Percentiles rank a stretch among this genome's conserved stretches.
Evolutionary conservation across 2,113 vertebrate species (phyloP).

Genomic region (Cephalopholis sonnerati): DNA sequence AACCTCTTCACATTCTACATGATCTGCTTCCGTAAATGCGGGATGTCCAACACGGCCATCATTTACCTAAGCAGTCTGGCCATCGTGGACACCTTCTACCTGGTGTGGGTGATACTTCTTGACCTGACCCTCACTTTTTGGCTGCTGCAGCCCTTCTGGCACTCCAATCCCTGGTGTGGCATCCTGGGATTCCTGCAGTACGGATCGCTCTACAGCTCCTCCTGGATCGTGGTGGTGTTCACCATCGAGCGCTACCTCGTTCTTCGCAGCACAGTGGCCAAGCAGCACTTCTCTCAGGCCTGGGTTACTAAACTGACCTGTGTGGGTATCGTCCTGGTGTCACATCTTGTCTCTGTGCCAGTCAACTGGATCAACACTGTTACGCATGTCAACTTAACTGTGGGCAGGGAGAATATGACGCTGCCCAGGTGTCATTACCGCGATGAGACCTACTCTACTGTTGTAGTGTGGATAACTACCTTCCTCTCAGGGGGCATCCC

Average conservation of each 20-base stretch:
- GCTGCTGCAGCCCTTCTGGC: constrained; percentile 83
- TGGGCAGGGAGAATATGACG: constrained; percentile 61
- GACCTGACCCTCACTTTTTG: constrained; percentile 85
- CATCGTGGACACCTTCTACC: constrained; percentile 81
- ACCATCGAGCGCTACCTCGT: constrained; percentile 86
- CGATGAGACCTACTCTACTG: constrained; percentile 72
- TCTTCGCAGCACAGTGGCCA: constrained; percentile 72
- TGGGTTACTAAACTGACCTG: constrained; percentile 75
- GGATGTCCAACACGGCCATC: constrained; percentile 82
- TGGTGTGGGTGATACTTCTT: constrained; percentile 85
- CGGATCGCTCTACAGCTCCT: constrained; percentile 83
- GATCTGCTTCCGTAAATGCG: constrained; percentile 83
- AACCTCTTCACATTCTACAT: constrained; percentile 87
- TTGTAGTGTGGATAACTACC: constrained; percentile 83
- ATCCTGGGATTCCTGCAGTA: constrained; percentile 83
- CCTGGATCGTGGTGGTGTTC: constrained; percentile 86
- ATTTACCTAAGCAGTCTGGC: constrained; percentile 84
- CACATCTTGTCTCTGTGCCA: constrained; percentile 81
- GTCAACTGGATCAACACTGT: constrained; percentile 83
- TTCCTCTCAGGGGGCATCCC: constrained; percentile 84
- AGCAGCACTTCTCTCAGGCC: constrained; percentile 72
- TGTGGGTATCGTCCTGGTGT: constrained; percentile 71
- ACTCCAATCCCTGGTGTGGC: constrained; percentile 81
- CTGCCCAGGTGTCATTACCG: constrained; percentile 79
- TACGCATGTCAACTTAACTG: constrained; percentile 54